Evolutionary conservation across 2,888 invertebrate species (phyloP).

Genomic region (Rhopalosiphum nymphaeae): DNA sequence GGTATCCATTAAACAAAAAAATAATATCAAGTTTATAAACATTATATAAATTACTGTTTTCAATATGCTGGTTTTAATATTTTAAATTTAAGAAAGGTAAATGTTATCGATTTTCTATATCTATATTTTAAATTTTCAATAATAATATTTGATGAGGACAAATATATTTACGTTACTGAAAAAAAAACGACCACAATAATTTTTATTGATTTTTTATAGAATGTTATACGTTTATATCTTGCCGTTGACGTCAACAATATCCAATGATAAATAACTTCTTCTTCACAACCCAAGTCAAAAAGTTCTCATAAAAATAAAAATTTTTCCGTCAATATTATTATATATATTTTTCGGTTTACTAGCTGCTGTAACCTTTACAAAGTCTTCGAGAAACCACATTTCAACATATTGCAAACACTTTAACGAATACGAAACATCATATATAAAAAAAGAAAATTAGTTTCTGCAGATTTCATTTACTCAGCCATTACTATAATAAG

Average conservation of each 20-base stretch:
- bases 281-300: not conserved
- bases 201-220: not conserved
- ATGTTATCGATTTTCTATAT: not conserved
- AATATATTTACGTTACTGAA: not conserved
- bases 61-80: not conserved
- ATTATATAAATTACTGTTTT: not conserved
- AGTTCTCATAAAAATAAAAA: not conserved
- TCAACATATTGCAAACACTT: not conserved
- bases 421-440: not conserved
- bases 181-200: not conserved
- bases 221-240: not conserved
- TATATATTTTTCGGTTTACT: not conserved
- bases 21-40: not conserved
- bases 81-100: not conserved
- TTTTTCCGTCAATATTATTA: not conserved
- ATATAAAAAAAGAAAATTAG: not conserved
- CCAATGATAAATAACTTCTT: not conserved
- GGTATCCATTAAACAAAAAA: not conserved
- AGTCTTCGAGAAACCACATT: not conserved
- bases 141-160: not conserved
- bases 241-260: not conserved
- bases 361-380: not conserved
- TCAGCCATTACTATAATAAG: not conserved
- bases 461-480: not conserved
- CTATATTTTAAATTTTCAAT: too few relatives aligned